Percentiles rank a stretch among this genome's conserved stretches.
These are phyloP conservation scores for Phyto melanocephala DNA, from an alignment of 2,888 invertebrate genomes.

Conservation along the genomic window DNA sequence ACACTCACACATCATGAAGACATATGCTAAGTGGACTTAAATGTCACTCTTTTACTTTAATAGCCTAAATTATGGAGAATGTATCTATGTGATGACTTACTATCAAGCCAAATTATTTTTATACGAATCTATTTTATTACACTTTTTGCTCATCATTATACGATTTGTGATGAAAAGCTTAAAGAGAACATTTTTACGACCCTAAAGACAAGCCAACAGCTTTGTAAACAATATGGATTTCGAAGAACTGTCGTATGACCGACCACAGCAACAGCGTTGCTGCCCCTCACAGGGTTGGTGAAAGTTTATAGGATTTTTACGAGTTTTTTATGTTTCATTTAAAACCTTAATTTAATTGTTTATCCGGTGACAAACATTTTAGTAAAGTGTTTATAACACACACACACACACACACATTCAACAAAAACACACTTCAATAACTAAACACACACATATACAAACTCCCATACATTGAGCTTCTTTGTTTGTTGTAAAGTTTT, in stretches of 20 bases:
- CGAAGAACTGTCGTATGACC: conserved; percentile 15
- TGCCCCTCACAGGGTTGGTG: conserved; percentile 13
- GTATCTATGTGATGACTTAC: conserved; percentile 48
- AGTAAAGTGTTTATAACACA: conserved; percentile 69
- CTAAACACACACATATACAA: conserved; percentile 16
- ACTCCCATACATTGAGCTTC: background rate
- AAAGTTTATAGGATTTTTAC: conserved; percentile 77
- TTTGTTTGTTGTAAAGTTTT: conserved; percentile 67
- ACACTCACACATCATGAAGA: background rate
- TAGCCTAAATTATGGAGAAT: conserved; percentile 31
- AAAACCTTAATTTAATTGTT: conserved; percentile 79
- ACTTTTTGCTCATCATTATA: conserved; percentile 43
- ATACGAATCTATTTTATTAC: conserved; percentile 44
- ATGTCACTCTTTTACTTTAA: conserved; percentile 58
- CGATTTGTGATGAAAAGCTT: conserved; percentile 50
- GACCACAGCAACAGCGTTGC: background rate
- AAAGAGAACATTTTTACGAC: conserved; percentile 56
- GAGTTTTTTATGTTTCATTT: conserved; percentile 78
- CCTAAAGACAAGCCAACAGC: conserved; percentile 45
- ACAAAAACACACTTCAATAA: too few species aligned
- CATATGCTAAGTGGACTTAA: conserved; percentile 64
- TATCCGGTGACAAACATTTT: conserved; percentile 79
- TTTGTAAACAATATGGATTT: background rate
- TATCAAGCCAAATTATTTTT: conserved; percentile 48
- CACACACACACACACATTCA: conserved; percentile 3